These are phyloP conservation scores for Hipparchia semele DNA, from an alignment of 2,888 invertebrate genomes.

Conservation along the genomic window DNA sequence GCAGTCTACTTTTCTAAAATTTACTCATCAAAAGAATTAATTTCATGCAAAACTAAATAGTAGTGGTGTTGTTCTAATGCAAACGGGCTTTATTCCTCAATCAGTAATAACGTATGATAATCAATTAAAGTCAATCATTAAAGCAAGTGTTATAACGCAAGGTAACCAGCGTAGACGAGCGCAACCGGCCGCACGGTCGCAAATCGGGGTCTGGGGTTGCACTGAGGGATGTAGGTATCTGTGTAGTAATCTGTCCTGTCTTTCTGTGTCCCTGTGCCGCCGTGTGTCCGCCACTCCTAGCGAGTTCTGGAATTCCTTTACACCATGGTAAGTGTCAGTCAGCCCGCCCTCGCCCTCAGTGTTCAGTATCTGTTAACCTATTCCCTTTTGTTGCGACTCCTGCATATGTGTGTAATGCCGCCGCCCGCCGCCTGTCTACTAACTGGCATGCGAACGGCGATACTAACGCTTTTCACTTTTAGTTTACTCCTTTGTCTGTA, in stretches of 20 bases:
- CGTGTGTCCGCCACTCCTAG: constrained; percentile 91
- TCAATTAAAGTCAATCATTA: constrained; percentile 53
- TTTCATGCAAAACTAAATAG: constrained; percentile 46
- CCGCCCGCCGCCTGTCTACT: constrained; percentile 72
- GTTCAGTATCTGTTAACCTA: constrained; percentile 82
- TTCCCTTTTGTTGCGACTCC: constrained; percentile 82
- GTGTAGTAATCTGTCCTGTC: constrained; percentile 85
- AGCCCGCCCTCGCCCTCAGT: constrained; percentile 84
- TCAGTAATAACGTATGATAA: constrained; percentile 51
- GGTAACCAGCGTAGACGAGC: constrained; percentile 79
- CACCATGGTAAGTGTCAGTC: constrained; percentile 97
- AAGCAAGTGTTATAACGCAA: constrained; percentile 80
- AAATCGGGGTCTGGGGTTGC: constrained; percentile 79
- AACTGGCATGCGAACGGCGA: constrained; percentile 73
- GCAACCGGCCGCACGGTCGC: constrained; percentile 75
- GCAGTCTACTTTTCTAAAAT: constrained; percentile 39
- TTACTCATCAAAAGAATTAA: constrained; percentile 29
- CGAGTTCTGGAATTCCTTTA: constrained; percentile 99
- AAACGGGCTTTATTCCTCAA: constrained; percentile 74
- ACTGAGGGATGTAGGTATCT: constrained; percentile 84
- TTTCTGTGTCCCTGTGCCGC: constrained; percentile 88
- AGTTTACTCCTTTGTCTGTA: constrained; percentile 81
- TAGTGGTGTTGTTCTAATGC: constrained; percentile 81
- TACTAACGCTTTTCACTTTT: constrained; percentile 79
- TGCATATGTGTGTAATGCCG: constrained; percentile 82